Conservation (phyloP, 2,113 vertebrate species). For the Thryonomys swinderianus region DNA sequence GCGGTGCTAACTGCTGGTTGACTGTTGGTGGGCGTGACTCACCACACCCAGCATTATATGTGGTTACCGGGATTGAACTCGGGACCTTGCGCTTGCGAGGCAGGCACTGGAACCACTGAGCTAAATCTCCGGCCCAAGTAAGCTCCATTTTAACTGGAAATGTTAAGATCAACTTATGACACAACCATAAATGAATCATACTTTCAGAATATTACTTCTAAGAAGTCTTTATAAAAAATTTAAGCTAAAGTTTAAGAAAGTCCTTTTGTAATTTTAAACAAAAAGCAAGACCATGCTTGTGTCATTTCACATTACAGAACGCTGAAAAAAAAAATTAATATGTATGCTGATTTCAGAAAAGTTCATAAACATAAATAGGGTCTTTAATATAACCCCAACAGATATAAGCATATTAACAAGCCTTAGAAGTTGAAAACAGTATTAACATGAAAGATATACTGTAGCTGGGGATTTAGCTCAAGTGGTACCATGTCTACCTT, state of each 20-base stretch:
- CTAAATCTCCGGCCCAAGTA: no score
- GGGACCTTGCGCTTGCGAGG: no score
- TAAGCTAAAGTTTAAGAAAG: slow-evolving; percentile 30
- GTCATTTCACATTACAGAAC: slow-evolving; percentile 8
- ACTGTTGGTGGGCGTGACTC: no score
- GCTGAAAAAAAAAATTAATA: slow-evolving; percentile 38
- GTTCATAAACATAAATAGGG: neutral
- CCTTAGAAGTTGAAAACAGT: slow-evolving; percentile 8
- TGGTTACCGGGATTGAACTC: no score
- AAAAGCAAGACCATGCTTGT: neutral
- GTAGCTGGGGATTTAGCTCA: no score
- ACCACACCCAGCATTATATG: no score
- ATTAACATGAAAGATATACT: neutral
- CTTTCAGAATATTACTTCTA: neutral
- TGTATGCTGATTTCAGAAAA: neutral
- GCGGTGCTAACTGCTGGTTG: no score
- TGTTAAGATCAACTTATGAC: neutral
- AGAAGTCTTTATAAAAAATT: neutral
- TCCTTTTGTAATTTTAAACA: slow-evolving; percentile 13
- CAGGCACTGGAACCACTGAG: no score
- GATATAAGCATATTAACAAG: neutral
- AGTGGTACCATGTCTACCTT: no score
- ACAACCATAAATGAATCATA: neutral
- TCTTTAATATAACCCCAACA: neutral
- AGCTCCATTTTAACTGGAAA: neutral